Conservation (phyloP, 2,888 invertebrate species). For the Noctua janthe region DNA sequence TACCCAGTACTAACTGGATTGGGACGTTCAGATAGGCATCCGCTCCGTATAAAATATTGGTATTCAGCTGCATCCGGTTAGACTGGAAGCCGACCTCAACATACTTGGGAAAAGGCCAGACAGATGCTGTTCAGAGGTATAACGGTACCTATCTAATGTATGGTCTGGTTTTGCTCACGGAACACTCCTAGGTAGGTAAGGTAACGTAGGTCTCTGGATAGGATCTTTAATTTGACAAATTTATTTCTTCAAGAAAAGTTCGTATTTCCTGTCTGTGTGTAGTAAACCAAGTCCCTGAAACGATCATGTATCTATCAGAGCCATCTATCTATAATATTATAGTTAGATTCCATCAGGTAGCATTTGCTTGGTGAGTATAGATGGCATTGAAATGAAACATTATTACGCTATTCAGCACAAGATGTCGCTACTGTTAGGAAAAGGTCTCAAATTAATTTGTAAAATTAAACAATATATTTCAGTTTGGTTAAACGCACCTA, state of each 20-base stretch:
- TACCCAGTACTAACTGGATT: too few species aligned
- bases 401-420: slow-evolving; percentile 56
- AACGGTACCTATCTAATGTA: too few species aligned
- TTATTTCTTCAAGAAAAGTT: background rate
- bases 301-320: background rate
- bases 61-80: too few species aligned
- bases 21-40: too few species aligned
- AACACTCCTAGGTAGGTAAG: background rate
- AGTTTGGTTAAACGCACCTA: background rate
- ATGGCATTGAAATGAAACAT: slow-evolving; percentile 14
- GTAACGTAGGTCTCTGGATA: background rate
- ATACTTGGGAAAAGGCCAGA: background rate
- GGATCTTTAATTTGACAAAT: background rate
- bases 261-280: too few species aligned
- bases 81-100: too few species aligned
- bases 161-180: background rate
- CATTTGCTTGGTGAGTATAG: slow-evolving; percentile 10
- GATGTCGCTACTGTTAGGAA: slow-evolving; percentile 52
- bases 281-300: background rate
- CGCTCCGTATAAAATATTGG: too few species aligned
- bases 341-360: background rate
- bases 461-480: background rate
- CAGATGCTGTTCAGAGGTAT: background rate
- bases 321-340: slow-evolving; percentile 42
- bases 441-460: background rate